Conservation (phyloP, 2,888 invertebrate genomes). For the Leptopterna dolabrata region DNA sequence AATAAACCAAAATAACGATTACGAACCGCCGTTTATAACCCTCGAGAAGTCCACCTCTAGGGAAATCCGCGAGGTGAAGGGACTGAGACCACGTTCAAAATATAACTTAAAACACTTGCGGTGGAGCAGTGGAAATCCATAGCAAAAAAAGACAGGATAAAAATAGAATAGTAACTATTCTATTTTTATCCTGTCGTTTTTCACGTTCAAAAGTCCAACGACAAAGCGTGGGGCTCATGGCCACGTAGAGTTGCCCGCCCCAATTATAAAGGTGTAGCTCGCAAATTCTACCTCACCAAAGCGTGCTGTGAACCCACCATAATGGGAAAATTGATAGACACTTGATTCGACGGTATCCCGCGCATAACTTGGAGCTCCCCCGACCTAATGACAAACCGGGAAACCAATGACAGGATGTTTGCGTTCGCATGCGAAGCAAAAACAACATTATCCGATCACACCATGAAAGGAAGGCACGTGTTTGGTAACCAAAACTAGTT, state of each 20-base stretch:
- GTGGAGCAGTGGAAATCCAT: too few relatives aligned
- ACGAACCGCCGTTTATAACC: too few relatives aligned
- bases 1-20: too few relatives aligned
- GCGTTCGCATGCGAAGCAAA: background rate
- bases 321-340: background rate
- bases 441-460: background rate
- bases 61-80: too few relatives aligned
- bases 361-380: background rate
- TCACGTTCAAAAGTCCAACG: too few relatives aligned
- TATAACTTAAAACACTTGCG: too few relatives aligned
- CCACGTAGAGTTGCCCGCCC: background rate
- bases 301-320: background rate
- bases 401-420: background rate
- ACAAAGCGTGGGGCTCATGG: background rate
- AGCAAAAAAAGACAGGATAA: too few relatives aligned
- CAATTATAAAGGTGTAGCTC: background rate
- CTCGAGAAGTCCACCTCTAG: too few relatives aligned
- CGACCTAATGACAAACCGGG: background rate
- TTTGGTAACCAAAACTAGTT: too few relatives aligned
- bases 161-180: too few relatives aligned
- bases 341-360: background rate
- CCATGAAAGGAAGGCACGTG: background rate
- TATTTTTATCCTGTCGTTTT: too few relatives aligned
- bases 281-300: background rate
- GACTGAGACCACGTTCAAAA: too few relatives aligned